These are phyloP conservation scores for Shinisaurus crocodilurus DNA, from an alignment of 2,113 vertebrate genomes.

Conservation along the genomic window DNA sequence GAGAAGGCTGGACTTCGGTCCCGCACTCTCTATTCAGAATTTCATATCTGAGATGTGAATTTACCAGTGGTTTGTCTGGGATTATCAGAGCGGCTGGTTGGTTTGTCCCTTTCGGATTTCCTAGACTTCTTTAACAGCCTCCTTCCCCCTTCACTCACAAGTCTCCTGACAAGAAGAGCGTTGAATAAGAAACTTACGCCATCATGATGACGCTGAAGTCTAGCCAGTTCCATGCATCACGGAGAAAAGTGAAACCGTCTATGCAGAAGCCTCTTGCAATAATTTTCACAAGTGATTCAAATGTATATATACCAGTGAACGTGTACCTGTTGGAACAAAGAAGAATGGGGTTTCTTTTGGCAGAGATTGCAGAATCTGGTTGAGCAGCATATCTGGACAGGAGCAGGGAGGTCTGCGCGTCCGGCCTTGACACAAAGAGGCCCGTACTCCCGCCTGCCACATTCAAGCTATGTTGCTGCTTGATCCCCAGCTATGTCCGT, in stretches of 20 bases:
- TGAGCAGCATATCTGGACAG: neutral
- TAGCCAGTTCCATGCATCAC: slow-evolving; percentile 98
- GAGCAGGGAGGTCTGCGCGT: neutral
- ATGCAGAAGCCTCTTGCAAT: slow-evolving; percentile 97
- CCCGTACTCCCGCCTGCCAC: neutral
- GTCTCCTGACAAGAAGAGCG: neutral
- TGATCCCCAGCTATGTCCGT: neutral
- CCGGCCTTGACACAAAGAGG: neutral
- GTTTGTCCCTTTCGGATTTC: neutral
- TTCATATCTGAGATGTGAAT: neutral
- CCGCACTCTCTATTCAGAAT: neutral
- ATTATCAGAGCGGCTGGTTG: neutral
- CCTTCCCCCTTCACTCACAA: neutral
- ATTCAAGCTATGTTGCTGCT: neutral
- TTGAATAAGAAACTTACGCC: slow-evolving; percentile 88
- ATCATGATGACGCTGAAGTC: slow-evolving; percentile 99
- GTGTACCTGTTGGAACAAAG: slow-evolving; percentile 84
- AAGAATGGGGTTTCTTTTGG: neutral
- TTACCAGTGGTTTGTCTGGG: neutral
- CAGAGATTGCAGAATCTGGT: neutral
- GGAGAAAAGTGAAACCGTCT: slow-evolving; percentile 95
- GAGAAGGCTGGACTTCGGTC: neutral
- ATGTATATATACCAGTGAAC: slow-evolving; percentile 98
- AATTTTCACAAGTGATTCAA: slow-evolving; percentile 98
- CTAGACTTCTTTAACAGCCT: neutral